These are phyloP conservation scores for Erannis defoliaria DNA, from an alignment of 2,888 invertebrate species.

Conservation along the genomic window DNA sequence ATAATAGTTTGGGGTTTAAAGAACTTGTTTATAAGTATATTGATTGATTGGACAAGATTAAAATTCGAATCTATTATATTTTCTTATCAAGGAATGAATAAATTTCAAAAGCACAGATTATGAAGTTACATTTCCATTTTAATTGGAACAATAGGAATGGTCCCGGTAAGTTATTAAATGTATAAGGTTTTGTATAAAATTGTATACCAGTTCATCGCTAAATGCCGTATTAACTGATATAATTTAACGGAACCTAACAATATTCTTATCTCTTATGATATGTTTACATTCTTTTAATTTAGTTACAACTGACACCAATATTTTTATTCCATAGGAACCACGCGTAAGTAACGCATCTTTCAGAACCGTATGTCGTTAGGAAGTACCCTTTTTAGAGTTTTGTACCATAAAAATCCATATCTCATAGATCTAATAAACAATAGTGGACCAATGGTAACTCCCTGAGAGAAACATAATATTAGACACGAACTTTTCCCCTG, in stretches of 20 bases:
- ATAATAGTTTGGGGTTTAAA: too few relatives aligned
- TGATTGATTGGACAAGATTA: too few relatives aligned
- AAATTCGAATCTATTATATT: too few relatives aligned
- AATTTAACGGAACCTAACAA: not conserved
- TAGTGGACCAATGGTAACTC: constrained; percentile 49
- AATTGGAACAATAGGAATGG: not conserved
- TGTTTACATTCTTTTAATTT: constrained; percentile 50
- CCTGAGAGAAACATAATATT: constrained; percentile 43
- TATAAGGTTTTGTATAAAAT: not conserved
- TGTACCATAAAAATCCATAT: constrained; percentile 54
- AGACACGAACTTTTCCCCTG: constrained; percentile 62
- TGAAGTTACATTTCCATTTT: too few relatives aligned
- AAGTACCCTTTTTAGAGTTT: constrained; percentile 73
- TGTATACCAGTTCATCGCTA: not conserved
- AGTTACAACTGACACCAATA: constrained; percentile 69
- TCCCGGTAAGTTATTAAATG: not conserved
- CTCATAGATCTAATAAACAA: constrained; percentile 53
- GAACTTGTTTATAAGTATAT: too few relatives aligned
- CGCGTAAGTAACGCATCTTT: constrained; percentile 80
- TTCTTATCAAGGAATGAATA: too few relatives aligned
- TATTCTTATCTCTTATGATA: constrained; percentile 10
- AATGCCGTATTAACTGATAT: not conserved
- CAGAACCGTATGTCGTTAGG: constrained; percentile 71
- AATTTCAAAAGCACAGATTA: too few relatives aligned
- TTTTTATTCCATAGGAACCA: constrained; percentile 86